phyloP scores from a whole-genome alignment of 2,113 vertebrate species.

The Upupa epops region DNA sequence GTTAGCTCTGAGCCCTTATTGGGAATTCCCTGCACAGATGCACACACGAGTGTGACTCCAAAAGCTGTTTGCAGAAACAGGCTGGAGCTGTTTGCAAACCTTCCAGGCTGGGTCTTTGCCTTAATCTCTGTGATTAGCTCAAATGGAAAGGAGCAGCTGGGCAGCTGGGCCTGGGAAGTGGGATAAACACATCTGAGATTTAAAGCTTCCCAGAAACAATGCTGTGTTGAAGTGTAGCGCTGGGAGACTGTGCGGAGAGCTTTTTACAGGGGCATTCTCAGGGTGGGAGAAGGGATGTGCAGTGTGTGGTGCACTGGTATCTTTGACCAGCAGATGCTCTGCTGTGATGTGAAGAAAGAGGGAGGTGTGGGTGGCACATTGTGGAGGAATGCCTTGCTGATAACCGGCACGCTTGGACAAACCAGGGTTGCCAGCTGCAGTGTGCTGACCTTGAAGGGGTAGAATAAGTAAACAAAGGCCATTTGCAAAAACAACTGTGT shows the following conservation, averaged over 20 bases:
- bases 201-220: conserved; percentile 58
- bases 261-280: not conserved
- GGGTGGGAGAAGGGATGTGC: not conserved
- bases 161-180: conserved; percentile 36
- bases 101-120: conserved; percentile 42
- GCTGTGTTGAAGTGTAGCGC: not conserved
- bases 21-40: conserved; percentile 17
- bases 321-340: not conserved
- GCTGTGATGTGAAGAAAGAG: no score
- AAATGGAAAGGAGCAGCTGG: conserved; percentile 61
- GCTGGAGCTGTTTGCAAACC: conserved; percentile 53
- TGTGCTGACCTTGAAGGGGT: no score
- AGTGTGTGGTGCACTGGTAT: not conserved
- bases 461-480: no score
- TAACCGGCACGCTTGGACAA: no score
- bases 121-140: conserved; percentile 61
- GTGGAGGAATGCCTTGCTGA: no score
- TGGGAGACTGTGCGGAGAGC: not conserved
- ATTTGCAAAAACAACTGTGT: no score
- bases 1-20: not conserved
- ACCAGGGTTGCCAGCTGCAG: no score
- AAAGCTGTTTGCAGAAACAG: conserved; percentile 29
- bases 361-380: not conserved
- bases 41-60: not conserved
- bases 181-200: conserved; percentile 39